Percentiles rank a stretch among this genome's conserved stretches.
phyloP scores from a whole-genome alignment of 2,113 vertebrate species.

The Tetrax tetrax region DNA sequence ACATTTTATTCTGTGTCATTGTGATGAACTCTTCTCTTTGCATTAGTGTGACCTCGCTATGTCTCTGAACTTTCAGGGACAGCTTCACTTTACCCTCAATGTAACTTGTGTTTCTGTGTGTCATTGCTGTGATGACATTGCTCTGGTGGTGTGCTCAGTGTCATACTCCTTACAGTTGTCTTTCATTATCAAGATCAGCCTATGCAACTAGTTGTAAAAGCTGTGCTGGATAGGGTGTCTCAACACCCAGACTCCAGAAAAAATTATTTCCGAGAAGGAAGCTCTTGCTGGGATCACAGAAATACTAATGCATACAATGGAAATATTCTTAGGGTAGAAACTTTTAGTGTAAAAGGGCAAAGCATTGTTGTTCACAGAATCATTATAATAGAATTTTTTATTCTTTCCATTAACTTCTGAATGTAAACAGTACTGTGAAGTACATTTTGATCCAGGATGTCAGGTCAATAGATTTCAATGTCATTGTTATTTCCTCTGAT shows the following conservation, averaged over 20 bases:
- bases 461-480: not conserved
- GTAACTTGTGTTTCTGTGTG: not conserved
- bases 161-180: not conserved
- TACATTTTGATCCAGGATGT: not conserved
- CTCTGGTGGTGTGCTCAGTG: not conserved
- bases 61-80: constrained; percentile 23
- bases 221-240: not conserved
- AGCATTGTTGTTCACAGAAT: not conserved
- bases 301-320: not conserved
- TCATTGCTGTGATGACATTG: not conserved
- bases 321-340: not conserved
- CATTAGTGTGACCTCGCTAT: not conserved
- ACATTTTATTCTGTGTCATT: not conserved
- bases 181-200: not conserved
- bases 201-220: not conserved
- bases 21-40: not conserved
- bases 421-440: not conserved
- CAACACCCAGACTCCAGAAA: not conserved
- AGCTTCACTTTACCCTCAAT: not conserved
- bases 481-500: not conserved
- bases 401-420: not conserved
- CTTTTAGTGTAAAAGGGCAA: not conserved
- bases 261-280: not conserved
- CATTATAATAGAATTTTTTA: not conserved
- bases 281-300: not conserved